These are phyloP conservation scores for Adelognathus sp. DNA, from an alignment of 2,888 invertebrate species.

Conservation along the genomic window DNA sequence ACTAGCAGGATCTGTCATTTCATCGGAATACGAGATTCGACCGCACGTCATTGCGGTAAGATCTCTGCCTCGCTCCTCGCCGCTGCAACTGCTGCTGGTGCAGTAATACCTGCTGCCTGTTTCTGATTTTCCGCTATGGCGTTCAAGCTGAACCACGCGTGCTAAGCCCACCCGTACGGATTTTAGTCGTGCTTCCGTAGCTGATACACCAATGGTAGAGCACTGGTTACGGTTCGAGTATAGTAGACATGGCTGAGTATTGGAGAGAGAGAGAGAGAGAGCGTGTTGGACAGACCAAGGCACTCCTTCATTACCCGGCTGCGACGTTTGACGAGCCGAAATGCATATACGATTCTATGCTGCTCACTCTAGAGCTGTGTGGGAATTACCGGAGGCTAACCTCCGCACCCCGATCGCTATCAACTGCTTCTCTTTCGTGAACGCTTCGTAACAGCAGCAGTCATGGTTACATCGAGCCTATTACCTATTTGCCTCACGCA, in stretches of 20 bases:
- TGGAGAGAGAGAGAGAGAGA: constrained; percentile 22
- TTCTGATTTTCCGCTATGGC: constrained; percentile 77
- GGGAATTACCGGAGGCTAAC: constrained; percentile 46
- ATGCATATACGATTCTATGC: constrained; percentile 45
- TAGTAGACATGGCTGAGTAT: constrained; percentile 1
- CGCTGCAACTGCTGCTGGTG: constrained; percentile 39
- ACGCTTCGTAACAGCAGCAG: constrained; percentile 27
- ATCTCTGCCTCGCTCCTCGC: constrained; percentile 70
- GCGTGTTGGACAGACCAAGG: constrained; percentile 32
- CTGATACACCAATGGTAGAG: constrained; percentile 48
- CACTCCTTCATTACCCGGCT: constrained; percentile 56
- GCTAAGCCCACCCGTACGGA: constrained; percentile 39
- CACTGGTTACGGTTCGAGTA: constrained; percentile 32
- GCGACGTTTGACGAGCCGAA: constrained; percentile 58
- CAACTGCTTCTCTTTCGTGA: constrained; percentile 16
- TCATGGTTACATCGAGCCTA: constrained; percentile 16
- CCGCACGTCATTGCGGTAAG: constrained; percentile 81
- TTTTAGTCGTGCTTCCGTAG: constrained; percentile 47
- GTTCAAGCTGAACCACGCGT: constrained; percentile 68
- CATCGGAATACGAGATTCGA: constrained; percentile 78
- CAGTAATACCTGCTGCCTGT: constrained; percentile 64
- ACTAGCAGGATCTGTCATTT: constrained; percentile 81
- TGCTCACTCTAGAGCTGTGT: constrained; percentile 25
- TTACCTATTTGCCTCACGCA: constrained; percentile 31
- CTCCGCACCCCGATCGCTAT: constrained; percentile 18